A percentile compares a stretch with the other conserved stretches of the same genome.
These are phyloP conservation scores for Aurelia aurita complex sp. Pacific DNA, from an alignment of 30 jellyfish, hydroid and myxozoan genomes.

Conservation along the genomic window DNA sequence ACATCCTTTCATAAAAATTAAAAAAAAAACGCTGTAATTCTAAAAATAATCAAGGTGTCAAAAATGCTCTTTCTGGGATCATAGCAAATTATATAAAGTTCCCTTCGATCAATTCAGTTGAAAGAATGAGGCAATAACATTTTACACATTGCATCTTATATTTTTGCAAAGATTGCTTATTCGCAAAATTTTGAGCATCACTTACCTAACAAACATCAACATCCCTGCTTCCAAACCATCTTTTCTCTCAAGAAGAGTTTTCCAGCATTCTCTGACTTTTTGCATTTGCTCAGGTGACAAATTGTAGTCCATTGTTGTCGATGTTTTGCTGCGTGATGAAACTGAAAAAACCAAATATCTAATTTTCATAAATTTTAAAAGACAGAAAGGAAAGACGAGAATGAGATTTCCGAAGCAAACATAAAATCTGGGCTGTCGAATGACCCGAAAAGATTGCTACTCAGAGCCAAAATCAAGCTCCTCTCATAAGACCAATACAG, in stretches of 20 bases:
- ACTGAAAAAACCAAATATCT: background rate
- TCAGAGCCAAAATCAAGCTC: too few species aligned
- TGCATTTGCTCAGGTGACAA: conserved; percentile 23
- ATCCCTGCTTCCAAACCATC: conserved; percentile 68
- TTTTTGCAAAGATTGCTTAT: background rate
- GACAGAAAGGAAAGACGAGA: too few species aligned
- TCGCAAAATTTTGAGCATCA: background rate
- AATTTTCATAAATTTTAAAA: background rate
- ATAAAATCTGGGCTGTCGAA: too few species aligned
- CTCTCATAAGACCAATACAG: too few species aligned
- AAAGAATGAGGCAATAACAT: background rate
- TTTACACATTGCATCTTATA: too few species aligned
- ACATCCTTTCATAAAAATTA: too few species aligned
- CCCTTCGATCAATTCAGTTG: too few species aligned
- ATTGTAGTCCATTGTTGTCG: conserved; percentile 21
- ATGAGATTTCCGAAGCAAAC: too few species aligned
- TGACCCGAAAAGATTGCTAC: too few species aligned
- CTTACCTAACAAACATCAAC: conserved; percentile 46
- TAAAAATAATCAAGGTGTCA: too few species aligned
- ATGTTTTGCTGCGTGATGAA: background rate
- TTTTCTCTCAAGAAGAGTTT: conserved; percentile 26
- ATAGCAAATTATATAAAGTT: background rate
- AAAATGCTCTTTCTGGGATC: background rate
- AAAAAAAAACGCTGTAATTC: too few species aligned
- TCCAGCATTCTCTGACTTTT: conserved; percentile 38